Percentiles rank a stretch among this genome's conserved stretches.
Evolutionary conservation across 2,888 invertebrate genomes (phyloP).

Genomic region (Andrena haemorrhoa): DNA sequence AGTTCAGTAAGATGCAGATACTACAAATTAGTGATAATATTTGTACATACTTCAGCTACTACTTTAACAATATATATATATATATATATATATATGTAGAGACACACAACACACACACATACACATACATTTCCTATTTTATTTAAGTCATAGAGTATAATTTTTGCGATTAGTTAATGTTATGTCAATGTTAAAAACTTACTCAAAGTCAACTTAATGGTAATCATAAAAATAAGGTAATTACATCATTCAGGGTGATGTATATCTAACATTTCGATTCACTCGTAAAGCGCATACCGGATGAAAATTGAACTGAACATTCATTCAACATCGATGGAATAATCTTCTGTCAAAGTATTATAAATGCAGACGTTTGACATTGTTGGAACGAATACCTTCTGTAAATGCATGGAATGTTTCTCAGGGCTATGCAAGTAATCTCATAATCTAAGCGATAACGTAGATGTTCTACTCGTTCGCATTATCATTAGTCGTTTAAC

Average conservation of each 20-base stretch:
- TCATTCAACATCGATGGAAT: slow-evolving; percentile 61
- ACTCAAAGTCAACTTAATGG: slow-evolving; percentile 61
- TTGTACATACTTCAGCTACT: slow-evolving; percentile 71
- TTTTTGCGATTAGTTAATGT: slow-evolving; percentile 60
- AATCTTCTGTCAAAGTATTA: slow-evolving; percentile 46
- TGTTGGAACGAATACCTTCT: slow-evolving; percentile 56
- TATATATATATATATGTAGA: slow-evolving; percentile 21
- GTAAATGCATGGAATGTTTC: slow-evolving; percentile 68
- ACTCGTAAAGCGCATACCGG: slow-evolving; percentile 41
- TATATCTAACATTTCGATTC: slow-evolving; percentile 59
- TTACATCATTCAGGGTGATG: slow-evolving; percentile 62
- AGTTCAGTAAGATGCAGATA: slow-evolving; percentile 59
- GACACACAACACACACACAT: slow-evolving; percentile 9
- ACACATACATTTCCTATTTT: slow-evolving; percentile 57
- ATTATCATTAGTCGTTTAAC: slow-evolving; percentile 36
- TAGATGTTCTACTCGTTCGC: slow-evolving; percentile 41
- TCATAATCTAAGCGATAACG: slow-evolving; percentile 48
- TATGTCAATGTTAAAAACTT: slow-evolving; percentile 57
- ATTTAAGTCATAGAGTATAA: slow-evolving; percentile 64
- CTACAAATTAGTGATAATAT: slow-evolving; percentile 65
- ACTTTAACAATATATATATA: slow-evolving; percentile 64
- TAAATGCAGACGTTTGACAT: slow-evolving; percentile 27
- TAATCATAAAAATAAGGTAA: slow-evolving; percentile 67
- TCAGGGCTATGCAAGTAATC: slow-evolving; percentile 61
- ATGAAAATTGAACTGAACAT: slow-evolving; percentile 44